A percentile compares a stretch with the other conserved stretches of the same genome.
phyloP scores from a whole-genome alignment of 2,113 vertebrate species.

The Zeus faber region DNA sequence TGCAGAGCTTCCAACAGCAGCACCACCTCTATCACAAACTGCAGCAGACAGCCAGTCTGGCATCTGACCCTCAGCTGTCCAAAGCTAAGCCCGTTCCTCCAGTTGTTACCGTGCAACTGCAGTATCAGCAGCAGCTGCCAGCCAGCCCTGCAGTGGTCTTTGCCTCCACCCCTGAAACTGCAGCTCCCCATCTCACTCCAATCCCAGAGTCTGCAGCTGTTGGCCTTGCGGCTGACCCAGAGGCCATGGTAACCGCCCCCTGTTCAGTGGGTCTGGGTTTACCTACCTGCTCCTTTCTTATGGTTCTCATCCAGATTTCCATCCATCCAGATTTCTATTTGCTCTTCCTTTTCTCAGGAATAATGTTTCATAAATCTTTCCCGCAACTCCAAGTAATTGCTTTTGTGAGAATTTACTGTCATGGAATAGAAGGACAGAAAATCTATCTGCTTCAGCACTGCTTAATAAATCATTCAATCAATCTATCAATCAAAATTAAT shows the following conservation, averaged over 20 bases:
- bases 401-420: conserved; percentile 1
- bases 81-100: conserved; percentile 56
- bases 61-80: conserved; percentile 38
- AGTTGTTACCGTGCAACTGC: conserved; percentile 36
- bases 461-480: too few relatives aligned
- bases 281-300: conserved; percentile 32
- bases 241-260: conserved; percentile 67
- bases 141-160: conserved; percentile 8
- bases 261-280: conserved; percentile 23
- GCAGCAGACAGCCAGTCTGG: conserved; percentile 46
- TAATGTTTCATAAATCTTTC: too few relatives aligned
- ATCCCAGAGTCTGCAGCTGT: conserved; percentile 54
- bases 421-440: background rate
- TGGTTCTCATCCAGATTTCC: conserved; percentile 26
- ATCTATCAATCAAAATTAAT: background rate
- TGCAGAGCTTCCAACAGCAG: conserved; percentile 65
- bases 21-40: conserved; percentile 65
- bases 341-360: too few relatives aligned
- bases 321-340: too few relatives aligned
- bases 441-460: background rate
- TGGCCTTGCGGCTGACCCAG: conserved; percentile 46
- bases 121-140: conserved; percentile 42
- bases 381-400: background rate
- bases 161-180: conserved; percentile 32
- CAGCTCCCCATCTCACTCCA: conserved; percentile 46